These are phyloP conservation scores for Harlomillsia oculata DNA, from an alignment of 1,140 invertebrate genomes.

Conservation along the genomic window DNA sequence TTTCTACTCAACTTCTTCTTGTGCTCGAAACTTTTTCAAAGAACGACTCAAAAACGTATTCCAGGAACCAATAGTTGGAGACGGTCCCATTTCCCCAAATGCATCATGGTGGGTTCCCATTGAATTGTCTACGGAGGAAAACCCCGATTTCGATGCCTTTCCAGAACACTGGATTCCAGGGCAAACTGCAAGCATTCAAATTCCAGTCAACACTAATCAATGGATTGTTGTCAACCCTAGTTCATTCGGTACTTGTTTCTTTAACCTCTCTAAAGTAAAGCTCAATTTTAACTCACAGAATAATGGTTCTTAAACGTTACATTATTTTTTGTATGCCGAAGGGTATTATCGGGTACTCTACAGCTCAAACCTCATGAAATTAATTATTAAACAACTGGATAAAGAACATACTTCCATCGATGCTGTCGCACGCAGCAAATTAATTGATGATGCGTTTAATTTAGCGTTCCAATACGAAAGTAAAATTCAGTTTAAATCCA, in stretches of 20 bases:
- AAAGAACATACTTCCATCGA: not conserved
- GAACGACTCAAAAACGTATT: not conserved
- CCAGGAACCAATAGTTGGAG: not conserved
- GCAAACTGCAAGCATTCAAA: not conserved
- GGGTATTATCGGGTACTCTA: conserved; percentile 20
- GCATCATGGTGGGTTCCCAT: conserved; percentile 26
- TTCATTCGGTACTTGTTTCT: not conserved
- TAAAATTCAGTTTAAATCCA: not conserved
- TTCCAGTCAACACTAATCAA: not conserved
- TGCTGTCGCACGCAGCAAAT: not conserved
- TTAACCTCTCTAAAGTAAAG: not conserved
- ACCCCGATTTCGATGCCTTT: not conserved
- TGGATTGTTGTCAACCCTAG: conserved; percentile 5
- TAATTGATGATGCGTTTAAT: conserved; percentile 20
- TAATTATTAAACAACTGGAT: conserved; percentile 6
- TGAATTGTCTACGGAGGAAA: not conserved
- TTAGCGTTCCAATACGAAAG: not conserved
- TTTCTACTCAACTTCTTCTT: conserved; percentile 50
- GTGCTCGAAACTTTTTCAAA: not conserved
- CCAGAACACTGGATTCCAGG: conserved; percentile 11
- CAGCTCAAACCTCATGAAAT: not conserved
- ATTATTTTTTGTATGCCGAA: not conserved
- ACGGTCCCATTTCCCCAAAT: not conserved
- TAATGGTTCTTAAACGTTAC: not conserved
- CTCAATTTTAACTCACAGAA: not conserved